Percentiles rank a stretch among this genome's conserved stretches.
Evolutionary conservation across 2,113 vertebrate species (phyloP).

Genomic region (Chaetura pelagica): DNA sequence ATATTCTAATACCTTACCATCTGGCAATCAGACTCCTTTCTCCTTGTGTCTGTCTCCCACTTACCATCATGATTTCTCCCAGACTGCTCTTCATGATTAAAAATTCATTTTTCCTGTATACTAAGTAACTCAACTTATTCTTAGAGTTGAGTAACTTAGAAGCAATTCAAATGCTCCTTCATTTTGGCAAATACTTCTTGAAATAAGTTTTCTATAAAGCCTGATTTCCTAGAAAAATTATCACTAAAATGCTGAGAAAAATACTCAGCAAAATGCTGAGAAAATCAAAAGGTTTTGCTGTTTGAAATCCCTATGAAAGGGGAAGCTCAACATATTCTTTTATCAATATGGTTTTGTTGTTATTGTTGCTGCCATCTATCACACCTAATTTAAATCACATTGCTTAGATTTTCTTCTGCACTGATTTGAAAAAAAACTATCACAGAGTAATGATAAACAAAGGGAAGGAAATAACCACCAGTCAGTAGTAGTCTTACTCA

Average conservation of each 20-base stretch:
- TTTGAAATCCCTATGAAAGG: not conserved
- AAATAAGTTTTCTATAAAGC: not conserved
- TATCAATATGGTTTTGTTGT: too few relatives aligned
- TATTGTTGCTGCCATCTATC: not conserved
- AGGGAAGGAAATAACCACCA: not conserved
- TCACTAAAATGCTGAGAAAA: not conserved
- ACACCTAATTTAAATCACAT: not conserved
- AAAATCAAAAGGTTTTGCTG: not conserved
- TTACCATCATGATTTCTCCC: not conserved
- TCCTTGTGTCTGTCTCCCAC: slow-evolving; percentile 1
- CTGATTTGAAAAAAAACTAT: not conserved
- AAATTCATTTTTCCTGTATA: not conserved
- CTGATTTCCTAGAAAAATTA: not conserved
- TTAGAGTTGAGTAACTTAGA: not conserved
- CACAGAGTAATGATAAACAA: not conserved
- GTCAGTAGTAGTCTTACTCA: not conserved
- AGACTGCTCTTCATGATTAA: not conserved
- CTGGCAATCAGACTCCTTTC: not conserved
- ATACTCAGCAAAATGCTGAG: not conserved
- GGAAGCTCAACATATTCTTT: not conserved
- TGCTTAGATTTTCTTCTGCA: not conserved
- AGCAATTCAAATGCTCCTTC: not conserved
- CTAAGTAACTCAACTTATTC: not conserved
- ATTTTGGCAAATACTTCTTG: not conserved
- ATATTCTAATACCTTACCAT: not conserved